phyloP scores from a whole-genome alignment of 2,888 invertebrate genomes.

The Dicyrtomina minuta region DNA sequence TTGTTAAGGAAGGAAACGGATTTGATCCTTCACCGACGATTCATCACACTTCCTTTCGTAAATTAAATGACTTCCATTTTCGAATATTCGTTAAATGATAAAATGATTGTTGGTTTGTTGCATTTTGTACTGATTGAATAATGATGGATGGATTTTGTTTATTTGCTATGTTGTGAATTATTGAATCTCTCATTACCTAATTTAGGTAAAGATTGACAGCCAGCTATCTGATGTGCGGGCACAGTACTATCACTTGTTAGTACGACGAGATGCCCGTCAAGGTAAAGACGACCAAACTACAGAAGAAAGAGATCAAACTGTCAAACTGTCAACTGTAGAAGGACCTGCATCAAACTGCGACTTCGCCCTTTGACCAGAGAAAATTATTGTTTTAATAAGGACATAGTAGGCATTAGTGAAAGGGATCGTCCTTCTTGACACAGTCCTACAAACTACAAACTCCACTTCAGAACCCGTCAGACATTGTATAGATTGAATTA shows the following conservation, averaged over 20 bases:
- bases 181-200: neutral
- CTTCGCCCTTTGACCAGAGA: conserved; percentile 66
- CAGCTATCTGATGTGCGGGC: too few relatives aligned
- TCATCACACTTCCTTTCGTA: conserved; percentile 47
- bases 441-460: conserved; percentile 85
- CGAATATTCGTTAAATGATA: neutral
- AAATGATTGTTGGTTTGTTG: neutral
- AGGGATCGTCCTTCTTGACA: conserved; percentile 84
- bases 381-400: conserved; percentile 79
- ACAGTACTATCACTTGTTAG: too few relatives aligned
- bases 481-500: conserved; percentile 78
- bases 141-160: too few relatives aligned
- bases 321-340: too few relatives aligned
- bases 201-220: too few relatives aligned
- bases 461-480: conserved; percentile 68
- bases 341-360: neutral
- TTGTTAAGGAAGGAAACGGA: too few relatives aligned
- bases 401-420: conserved; percentile 81
- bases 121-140: too few relatives aligned
- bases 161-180: too few relatives aligned
- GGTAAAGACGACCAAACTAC: neutral
- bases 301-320: neutral
- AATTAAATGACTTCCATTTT: neutral
- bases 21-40: too few relatives aligned
- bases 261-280: too few relatives aligned